These are phyloP conservation scores for Pollenia amentaria DNA, from an alignment of 2,888 invertebrate species.

Conservation along the genomic window DNA sequence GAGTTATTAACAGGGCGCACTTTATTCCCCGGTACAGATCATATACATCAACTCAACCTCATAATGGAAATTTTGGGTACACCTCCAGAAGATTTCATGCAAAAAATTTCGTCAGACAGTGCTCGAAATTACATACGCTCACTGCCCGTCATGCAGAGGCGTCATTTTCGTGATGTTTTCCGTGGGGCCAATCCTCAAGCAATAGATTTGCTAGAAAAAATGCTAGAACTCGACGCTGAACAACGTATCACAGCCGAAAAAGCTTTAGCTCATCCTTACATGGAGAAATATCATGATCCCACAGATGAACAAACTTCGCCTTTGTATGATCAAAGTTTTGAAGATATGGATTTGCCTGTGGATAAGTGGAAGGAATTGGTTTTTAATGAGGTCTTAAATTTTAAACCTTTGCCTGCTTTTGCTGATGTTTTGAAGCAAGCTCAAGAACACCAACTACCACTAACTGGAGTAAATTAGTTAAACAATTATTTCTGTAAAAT, in stretches of 20 bases:
- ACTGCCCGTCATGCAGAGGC: slow-evolving; percentile 92
- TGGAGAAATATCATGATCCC: slow-evolving; percentile 98
- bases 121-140: slow-evolving; percentile 98
- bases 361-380: slow-evolving; percentile 97
- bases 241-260: slow-evolving; percentile 92
- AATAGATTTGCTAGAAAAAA: slow-evolving; percentile 96
- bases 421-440: slow-evolving; percentile 78
- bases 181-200: slow-evolving; percentile 96
- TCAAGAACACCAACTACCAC: slow-evolving; percentile 75
- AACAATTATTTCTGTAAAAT: neutral
- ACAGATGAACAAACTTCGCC: slow-evolving; percentile 96
- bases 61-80: slow-evolving; percentile 99
- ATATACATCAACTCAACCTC: slow-evolving; percentile 99
- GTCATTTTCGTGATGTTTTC: slow-evolving; percentile 95
- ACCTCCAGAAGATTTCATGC: slow-evolving; percentile 96
- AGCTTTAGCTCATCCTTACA: slow-evolving; percentile 86
- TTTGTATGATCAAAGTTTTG: slow-evolving; percentile 97
- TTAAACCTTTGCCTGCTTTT: slow-evolving; percentile 88
- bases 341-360: slow-evolving; percentile 96
- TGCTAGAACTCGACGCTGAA: slow-evolving; percentile 98
- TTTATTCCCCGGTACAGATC: slow-evolving; percentile 98
- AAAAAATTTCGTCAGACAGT: slow-evolving; percentile 98
- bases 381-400: slow-evolving; percentile 92
- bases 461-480: slow-evolving; percentile 32
- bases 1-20: slow-evolving; percentile 97